Evolutionary conservation across 2,797 vertebrate species (phyloP).

Genomic region (Lepus townsendii): DNA sequence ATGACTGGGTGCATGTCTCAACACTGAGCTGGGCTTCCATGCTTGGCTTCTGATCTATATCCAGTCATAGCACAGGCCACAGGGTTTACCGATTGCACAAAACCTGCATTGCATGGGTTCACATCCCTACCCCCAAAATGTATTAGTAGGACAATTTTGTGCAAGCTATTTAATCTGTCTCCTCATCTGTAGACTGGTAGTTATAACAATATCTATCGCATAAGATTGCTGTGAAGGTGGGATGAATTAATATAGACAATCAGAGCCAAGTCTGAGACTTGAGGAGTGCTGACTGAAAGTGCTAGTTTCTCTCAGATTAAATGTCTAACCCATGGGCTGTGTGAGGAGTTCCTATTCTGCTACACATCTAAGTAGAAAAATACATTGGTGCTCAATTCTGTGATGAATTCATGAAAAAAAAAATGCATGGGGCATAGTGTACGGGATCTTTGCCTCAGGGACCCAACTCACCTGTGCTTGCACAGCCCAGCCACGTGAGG

Average conservation of each 20-base stretch:
- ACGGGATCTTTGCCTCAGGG: background rate
- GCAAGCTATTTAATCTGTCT: slow-evolving; percentile 12
- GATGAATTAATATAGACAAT: background rate
- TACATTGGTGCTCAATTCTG: background rate
- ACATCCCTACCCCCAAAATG: background rate
- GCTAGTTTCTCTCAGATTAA: background rate
- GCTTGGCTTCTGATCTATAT: background rate
- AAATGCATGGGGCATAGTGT: background rate
- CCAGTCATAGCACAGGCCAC: background rate
- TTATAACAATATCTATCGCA: background rate
- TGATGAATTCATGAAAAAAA: background rate
- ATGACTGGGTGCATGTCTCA: background rate
- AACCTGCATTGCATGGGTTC: background rate
- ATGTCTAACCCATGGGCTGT: background rate
- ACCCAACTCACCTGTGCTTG: background rate
- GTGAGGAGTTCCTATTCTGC: background rate
- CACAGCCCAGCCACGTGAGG: background rate
- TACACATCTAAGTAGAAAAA: background rate
- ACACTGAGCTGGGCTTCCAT: background rate
- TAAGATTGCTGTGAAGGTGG: background rate
- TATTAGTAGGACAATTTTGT: background rate
- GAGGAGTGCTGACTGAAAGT: background rate
- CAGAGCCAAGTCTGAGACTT: background rate
- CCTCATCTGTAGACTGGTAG: background rate
- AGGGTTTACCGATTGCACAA: background rate